Percentiles rank a stretch among this genome's conserved stretches.
Conservation (phyloP, 2,797 vertebrate species). For the Sciurus carolinensis region DNA sequence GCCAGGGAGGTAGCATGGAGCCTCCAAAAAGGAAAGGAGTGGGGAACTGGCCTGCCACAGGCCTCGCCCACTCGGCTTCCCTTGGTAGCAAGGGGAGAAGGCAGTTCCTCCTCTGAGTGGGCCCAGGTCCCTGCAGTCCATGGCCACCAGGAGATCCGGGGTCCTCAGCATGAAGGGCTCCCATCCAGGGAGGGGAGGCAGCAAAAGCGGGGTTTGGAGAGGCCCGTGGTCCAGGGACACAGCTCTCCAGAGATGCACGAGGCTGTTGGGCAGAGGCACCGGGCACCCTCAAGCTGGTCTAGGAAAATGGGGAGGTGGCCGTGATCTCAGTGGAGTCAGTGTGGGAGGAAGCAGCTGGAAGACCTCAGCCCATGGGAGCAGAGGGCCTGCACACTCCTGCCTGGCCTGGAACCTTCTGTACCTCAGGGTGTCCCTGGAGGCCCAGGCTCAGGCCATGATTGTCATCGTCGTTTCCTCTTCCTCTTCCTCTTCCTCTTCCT, state of each 20-base stretch:
- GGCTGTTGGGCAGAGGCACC: neutral
- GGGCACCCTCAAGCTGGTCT: accelerated
- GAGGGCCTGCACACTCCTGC: neutral
- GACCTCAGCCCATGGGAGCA: neutral
- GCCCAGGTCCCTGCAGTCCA: too few relatives aligned
- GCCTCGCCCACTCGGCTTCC: neutral
- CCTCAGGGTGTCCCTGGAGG: neutral
- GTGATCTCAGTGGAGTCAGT: too few relatives aligned
- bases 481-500: too few relatives aligned
- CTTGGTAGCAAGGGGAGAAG: neutral
- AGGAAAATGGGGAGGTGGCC: neutral
- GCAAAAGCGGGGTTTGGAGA: too few relatives aligned
- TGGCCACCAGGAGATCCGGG: accelerated
- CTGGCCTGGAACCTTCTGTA: neutral
- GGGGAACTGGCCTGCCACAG: accelerated
- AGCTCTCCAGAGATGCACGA: accelerated
- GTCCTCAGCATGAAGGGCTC: accelerated
- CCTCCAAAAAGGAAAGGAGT: neutral
- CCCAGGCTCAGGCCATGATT: too few relatives aligned
- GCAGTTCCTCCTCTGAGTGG: accelerated
- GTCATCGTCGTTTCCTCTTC: neutral
- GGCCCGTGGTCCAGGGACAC: neutral
- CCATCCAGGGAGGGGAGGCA: neutral
- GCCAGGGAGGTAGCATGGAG: accelerated
- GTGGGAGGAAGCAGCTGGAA: accelerated